These are phyloP conservation scores for Dryas iulia DNA, from an alignment of 1,140 invertebrate genomes.

Conservation along the genomic window DNA sequence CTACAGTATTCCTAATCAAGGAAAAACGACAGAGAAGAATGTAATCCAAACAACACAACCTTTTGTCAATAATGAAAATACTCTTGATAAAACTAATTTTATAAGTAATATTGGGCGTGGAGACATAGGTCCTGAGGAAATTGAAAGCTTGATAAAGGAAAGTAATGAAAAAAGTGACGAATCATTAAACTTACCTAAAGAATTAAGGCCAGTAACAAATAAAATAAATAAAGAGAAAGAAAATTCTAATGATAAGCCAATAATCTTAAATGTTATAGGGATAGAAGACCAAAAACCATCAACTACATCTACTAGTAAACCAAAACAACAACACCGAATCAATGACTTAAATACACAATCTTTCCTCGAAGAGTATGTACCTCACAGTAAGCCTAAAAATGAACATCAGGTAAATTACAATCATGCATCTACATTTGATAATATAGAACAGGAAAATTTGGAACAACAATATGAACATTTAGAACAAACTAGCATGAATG, in stretches of 20 bases:
- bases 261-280: slow-evolving; percentile 17
- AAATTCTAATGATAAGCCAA: not conserved
- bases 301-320: slow-evolving; percentile 12
- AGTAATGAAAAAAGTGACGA: slow-evolving; percentile 9
- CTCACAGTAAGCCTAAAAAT: not conserved
- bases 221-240: slow-evolving; percentile 11
- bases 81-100: not conserved
- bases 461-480: slow-evolving; percentile 3
- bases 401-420: not conserved
- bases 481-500: not conserved
- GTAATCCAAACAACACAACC: not conserved
- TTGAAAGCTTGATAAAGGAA: slow-evolving; percentile 7
- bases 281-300: not conserved
- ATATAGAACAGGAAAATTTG: slow-evolving; percentile 11
- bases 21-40: not conserved
- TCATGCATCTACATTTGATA: slow-evolving; percentile 6
- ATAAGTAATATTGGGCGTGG: slow-evolving; percentile 38
- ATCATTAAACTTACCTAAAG: slow-evolving; percentile 28
- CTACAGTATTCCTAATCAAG: not conserved
- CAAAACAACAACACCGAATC: not conserved
- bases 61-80: not conserved
- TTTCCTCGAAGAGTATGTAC: not conserved
- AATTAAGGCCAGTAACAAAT: not conserved
- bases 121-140: slow-evolving; percentile 47
- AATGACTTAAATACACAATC: not conserved